phyloP scores from a whole-genome alignment of 2,113 vertebrate genomes.

The Cardinalis cardinalis region DNA sequence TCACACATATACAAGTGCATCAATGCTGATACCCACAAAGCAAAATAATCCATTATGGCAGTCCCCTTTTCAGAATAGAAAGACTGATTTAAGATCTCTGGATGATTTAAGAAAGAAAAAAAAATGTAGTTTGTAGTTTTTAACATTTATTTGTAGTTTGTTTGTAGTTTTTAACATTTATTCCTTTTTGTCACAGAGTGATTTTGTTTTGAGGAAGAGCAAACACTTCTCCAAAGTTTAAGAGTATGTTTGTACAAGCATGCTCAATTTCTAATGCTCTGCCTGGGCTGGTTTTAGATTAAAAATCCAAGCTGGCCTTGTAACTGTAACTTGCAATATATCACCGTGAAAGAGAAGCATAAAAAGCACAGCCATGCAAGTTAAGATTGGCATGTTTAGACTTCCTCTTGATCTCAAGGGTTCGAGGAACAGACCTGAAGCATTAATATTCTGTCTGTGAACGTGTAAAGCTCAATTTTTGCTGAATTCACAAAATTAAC shows the following conservation, averaged over 20 bases:
- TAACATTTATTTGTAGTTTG: neutral
- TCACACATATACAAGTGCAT: neutral
- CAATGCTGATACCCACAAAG: neutral
- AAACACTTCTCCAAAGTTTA: neutral
- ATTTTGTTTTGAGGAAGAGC: neutral
- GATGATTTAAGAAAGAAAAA: neutral
- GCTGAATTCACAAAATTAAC: conserved; percentile 24
- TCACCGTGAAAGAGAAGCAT: conserved; percentile 4
- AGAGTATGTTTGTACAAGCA: neutral
- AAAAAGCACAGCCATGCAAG: conserved; percentile 12
- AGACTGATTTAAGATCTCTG: neutral
- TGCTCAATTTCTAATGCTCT: neutral
- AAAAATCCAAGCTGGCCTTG: neutral
- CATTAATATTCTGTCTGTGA: conserved; percentile 39
- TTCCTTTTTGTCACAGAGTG: neutral
- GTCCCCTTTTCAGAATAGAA: neutral
- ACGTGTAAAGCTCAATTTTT: neutral
- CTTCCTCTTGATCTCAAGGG: conserved; percentile 7
- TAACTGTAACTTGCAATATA: neutral
- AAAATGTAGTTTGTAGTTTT: accelerated
- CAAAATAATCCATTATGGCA: neutral
- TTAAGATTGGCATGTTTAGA: conserved; percentile 41
- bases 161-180: neutral
- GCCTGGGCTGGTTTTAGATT: neutral
- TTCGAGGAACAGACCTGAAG: neutral